Base-by-base conservation (phyloP, 2,888 invertebrate genomes). In the Pammene aurita region DNA sequence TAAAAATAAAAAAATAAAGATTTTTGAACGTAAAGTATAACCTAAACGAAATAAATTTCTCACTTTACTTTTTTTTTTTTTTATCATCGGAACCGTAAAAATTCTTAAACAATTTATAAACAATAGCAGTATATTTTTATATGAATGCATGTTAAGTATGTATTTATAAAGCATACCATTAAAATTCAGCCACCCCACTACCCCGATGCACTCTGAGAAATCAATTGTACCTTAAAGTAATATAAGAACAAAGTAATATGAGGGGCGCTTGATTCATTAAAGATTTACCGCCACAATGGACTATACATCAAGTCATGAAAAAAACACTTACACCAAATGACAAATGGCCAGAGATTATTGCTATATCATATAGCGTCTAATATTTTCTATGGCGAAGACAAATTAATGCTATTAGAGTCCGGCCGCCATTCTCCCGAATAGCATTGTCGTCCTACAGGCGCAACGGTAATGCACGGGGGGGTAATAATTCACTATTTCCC, bases 401-500 rank as follows among this genome's bases (percentile, higher is more conserved):
- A 69, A 69, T 69, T 58, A 69, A 58, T 69, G 65, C 69, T 60
- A 69, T 69, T 69, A 69, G 65, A 60, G 57, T 60, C 66, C 60
- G 52, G 63, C 55, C 69, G 41, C 58, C 65, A 48, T 65, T 46
- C 69, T 65, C 54, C 55, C 60, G 58, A 65, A 69, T 57, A 64
- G 63, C 60, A 64, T 69, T 69, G 69, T 69, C 69, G 60, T 65
- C 69, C 69, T 65, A 67, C 63, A 50, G 62, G 67, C 56, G 63
- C 68, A 41, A 50, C 57, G 50, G 65, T 73, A 74, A 73, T 74
- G 72, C 73, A 72, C 73, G 66, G 67, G 74, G 72, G 80, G 78
- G 79, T 78, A 80, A 85, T 87, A 85, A 84, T 83, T 88, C 84
- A 87, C 84, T 84, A 84, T 84, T 81, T 78, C 79, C 78, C 74